Conservation (phyloP, 2,888 invertebrate genomes). For the Allolobophora icterica region DNA sequence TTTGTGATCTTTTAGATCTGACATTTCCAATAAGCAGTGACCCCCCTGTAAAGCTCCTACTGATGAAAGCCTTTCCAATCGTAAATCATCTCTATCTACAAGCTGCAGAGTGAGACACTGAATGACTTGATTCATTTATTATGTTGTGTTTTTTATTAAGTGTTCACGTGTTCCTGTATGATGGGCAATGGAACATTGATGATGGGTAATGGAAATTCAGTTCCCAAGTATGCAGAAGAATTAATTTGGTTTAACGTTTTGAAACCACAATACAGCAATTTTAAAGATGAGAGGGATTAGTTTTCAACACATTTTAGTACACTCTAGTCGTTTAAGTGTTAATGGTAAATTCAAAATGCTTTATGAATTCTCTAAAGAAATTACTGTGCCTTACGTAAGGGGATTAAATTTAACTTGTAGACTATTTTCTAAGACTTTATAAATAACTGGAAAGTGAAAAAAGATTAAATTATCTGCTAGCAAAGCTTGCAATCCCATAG, state of each 20-base stretch:
- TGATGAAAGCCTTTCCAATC: background rate
- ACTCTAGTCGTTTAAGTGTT: too few relatives aligned
- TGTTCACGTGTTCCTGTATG: background rate
- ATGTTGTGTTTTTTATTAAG: background rate
- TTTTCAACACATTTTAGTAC: too few relatives aligned
- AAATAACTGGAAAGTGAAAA: background rate
- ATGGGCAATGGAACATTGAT: background rate
- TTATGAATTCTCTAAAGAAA: background rate
- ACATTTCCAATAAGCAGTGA: background rate
- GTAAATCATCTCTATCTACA: background rate
- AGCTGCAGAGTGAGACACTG: background rate
- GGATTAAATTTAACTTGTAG: background rate
- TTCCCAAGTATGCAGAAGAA: background rate
- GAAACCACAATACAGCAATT: too few relatives aligned
- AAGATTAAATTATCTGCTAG: background rate
- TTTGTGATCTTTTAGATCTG: background rate
- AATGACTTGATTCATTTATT: background rate
- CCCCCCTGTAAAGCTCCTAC: background rate
- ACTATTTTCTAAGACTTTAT: background rate
- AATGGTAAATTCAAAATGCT: constrained; percentile 14
- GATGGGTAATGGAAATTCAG: too few relatives aligned
- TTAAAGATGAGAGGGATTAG: too few relatives aligned
- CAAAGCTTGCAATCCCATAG: too few relatives aligned
- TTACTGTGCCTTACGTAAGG: background rate
- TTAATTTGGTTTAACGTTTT: background rate